Evolutionary conservation across 2,797 vertebrate genomes (phyloP), one percentile per base, ranked within the genome.

Genomic region (Sebastiscus tertius): DNA sequence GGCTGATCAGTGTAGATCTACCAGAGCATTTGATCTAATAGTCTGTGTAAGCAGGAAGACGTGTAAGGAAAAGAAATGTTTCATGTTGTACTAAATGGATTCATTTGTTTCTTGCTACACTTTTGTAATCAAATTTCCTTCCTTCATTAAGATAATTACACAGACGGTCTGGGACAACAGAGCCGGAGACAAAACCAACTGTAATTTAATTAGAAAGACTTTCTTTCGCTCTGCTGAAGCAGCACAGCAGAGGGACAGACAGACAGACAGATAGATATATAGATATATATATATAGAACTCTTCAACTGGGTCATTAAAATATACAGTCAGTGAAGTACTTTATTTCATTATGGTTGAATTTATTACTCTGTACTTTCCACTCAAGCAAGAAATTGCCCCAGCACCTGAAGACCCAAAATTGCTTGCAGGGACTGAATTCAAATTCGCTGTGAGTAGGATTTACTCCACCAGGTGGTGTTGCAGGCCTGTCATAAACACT

Each of bases 141-240:
- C 76, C 76, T 85, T 92, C 81, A 88, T 93, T 90, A 89, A 62
- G 83, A 88, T 92, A 92, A 93, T 93, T 88, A 91, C 85, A 84
- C 56, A 78, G 80, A 89, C 80, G 73, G 86, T 77, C 88, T 85
- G 84, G 71, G 69, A 87, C 74, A 59, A 77, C 75, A 81, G 75
- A 87, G 77, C 29, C 80, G 5, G 64, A 83, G 81, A 89, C 62
- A 22, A 80, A 77, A 90, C 52, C 75, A 71, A 69, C 64, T 72
- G 83, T 86, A 88, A 93, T 92, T 90, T 72, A 66, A 90, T 93
- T 88, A 90, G 22, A 77, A 24, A 68, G 76, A 79, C 68, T 81
- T 66, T 77, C 33, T 72, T 77, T 83, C 16, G 5, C 63, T 83
- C 54, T 83, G 82, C 79, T 78, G 49, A 87, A 64, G 79, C 71